Evolutionary conservation across 2,113 vertebrate genomes (phyloP).

Genomic region (Sinocyclocheilus grahami): DNA sequence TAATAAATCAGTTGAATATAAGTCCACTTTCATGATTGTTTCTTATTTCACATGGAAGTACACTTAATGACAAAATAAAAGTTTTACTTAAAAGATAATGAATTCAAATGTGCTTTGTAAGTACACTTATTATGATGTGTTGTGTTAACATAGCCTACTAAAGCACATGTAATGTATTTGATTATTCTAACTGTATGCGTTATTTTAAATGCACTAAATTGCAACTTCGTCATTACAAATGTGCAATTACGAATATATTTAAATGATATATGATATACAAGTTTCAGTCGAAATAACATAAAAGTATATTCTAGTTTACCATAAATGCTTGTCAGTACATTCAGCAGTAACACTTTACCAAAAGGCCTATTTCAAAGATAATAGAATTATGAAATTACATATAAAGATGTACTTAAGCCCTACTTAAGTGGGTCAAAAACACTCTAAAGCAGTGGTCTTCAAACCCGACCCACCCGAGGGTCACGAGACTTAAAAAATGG

Average conservation of each 20-base stretch:
- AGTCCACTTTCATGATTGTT: no score
- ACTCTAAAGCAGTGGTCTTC: no score
- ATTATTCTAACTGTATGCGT: neutral
- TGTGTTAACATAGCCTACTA: neutral
- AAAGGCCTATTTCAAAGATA: no score
- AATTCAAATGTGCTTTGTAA: neutral
- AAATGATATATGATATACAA: neutral
- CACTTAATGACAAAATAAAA: no score
- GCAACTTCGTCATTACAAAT: no score
- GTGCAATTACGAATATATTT: neutral
- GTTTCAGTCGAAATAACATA: neutral
- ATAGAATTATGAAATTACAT: neutral
- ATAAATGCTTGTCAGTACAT: neutral
- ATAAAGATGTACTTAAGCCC: neutral
- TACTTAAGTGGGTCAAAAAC: neutral
- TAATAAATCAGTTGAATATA: no score
- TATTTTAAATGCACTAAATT: neutral
- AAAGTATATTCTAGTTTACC: neutral
- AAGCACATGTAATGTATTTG: neutral
- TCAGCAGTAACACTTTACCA: neutral
- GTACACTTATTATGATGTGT: neutral
- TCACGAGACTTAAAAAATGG: no score
- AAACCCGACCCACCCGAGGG: no score
- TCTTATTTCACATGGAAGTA: no score
- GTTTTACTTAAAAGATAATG: neutral